These are phyloP conservation scores for Gonatopus flavifemur DNA, from an alignment of 1,140 invertebrate genomes.

Conservation along the genomic window DNA sequence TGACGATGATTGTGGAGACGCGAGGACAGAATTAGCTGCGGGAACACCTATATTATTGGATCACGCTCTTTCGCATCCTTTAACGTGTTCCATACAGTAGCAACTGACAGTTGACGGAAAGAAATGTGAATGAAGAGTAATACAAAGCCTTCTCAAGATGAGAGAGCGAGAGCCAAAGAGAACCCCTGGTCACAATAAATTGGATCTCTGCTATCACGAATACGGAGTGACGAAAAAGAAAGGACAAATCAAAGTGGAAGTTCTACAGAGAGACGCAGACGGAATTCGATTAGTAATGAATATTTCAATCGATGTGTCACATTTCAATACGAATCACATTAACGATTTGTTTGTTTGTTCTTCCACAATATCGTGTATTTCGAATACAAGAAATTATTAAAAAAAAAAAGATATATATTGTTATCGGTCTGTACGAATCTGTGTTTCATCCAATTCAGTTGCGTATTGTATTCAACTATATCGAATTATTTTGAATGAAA, in stretches of 20 bases:
- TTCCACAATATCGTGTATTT: too few species aligned
- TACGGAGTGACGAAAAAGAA: slow-evolving; percentile 6
- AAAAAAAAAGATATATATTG: slow-evolving; percentile 2
- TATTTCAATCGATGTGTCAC: slow-evolving; percentile 8
- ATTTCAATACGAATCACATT: background rate
- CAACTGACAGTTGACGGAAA: slow-evolving; percentile 22
- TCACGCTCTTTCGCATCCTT: slow-evolving; percentile 57
- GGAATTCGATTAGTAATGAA: background rate
- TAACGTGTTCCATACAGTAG: slow-evolving; percentile 59
- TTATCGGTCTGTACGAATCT: background rate
- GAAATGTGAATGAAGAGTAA: background rate
- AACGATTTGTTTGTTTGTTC: background rate
- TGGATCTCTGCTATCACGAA: slow-evolving; percentile 10
- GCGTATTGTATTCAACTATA: background rate
- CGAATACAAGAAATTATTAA: background rate
- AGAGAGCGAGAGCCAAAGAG: slow-evolving; percentile 9
- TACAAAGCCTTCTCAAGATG: too few species aligned
- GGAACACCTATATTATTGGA: slow-evolving; percentile 58
- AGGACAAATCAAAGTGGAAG: slow-evolving; percentile 7
- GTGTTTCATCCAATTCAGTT: too few species aligned
- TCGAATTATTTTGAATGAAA: slow-evolving; percentile 15
- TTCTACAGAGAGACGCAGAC: background rate
- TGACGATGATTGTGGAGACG: slow-evolving; percentile 55
- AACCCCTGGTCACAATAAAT: background rate
- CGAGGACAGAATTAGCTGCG: slow-evolving; percentile 57